Evolutionary conservation across 2,888 invertebrate genomes (phyloP).

Genomic region (Drosophila mimica): DNA sequence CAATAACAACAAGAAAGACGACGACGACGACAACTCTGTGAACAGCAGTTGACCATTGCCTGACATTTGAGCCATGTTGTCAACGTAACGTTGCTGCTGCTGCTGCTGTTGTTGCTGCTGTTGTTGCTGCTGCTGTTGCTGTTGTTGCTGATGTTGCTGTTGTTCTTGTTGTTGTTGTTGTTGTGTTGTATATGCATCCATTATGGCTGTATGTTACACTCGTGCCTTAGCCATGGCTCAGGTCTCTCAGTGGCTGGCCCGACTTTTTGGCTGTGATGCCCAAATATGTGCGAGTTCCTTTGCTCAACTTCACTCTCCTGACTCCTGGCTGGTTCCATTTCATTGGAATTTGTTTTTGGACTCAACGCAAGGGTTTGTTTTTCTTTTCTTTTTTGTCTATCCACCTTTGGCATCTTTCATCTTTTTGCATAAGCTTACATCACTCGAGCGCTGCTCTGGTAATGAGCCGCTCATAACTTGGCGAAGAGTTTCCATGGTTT

Average conservation of each 20-base stretch:
- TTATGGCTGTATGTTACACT: conserved; percentile 71
- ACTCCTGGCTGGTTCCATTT: conserved; percentile 40
- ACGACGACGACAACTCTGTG: conserved; percentile 27
- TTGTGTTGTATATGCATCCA: conserved; percentile 67
- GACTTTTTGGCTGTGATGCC: conserved; percentile 19
- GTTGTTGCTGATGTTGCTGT: conserved; percentile 56
- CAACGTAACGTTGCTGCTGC: conserved; percentile 55
- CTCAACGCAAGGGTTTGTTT: conserved; percentile 10
- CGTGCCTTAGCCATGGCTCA: conserved; percentile 29
- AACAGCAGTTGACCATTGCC: conserved; percentile 74
- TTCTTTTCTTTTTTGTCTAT: conserved; percentile 5
- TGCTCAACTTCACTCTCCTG: neutral
- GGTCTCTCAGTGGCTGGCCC: neutral
- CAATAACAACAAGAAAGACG: conserved; percentile 20
- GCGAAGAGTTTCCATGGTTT: conserved; percentile 2
- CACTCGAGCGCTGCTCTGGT: conserved; percentile 50
- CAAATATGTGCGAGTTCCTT: conserved; percentile 23
- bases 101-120: conserved; percentile 18
- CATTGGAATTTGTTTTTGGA: conserved; percentile 61
- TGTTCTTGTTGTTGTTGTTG: conserved; percentile 46
- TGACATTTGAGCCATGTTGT: conserved; percentile 82
- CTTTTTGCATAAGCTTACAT: conserved; percentile 63
- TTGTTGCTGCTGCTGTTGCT: conserved; percentile 49
- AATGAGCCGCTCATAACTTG: conserved; percentile 63
- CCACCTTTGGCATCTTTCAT: conserved; percentile 11